These are phyloP conservation scores for Ephydatia muelleri DNA, from an alignment of 37 sponge, comb jelly and placozoan species.

Conservation along the genomic window DNA sequence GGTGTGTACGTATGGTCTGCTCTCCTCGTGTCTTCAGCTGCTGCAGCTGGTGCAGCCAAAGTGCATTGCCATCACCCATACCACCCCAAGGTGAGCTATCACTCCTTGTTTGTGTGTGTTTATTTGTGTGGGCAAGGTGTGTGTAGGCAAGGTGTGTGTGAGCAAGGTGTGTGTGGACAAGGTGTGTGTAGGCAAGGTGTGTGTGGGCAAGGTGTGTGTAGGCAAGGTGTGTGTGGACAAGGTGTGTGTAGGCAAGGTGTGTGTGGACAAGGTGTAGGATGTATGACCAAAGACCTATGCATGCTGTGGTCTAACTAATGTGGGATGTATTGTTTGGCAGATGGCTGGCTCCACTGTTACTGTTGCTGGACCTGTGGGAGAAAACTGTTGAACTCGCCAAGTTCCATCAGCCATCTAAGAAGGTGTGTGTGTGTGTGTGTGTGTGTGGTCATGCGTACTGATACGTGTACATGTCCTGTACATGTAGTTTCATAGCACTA, in stretches of 20 bases:
- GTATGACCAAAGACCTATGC: not conserved
- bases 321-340: conserved; percentile 1
- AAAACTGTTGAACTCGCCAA: conserved; percentile 31
- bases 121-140: not conserved
- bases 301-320: not conserved
- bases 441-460: too few relatives aligned
- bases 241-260: too few relatives aligned
- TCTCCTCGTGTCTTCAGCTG: conserved; percentile 16
- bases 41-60: conserved; percentile 30
- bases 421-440: too few relatives aligned
- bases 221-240: too few relatives aligned
- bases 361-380: conserved; percentile 75
- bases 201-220: too few relatives aligned
- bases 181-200: too few relatives aligned
- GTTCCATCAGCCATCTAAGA: conserved; percentile 7
- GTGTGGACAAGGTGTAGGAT: not conserved
- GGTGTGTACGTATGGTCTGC: conserved; percentile 46
- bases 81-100: conserved; percentile 7
- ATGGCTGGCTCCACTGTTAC: conserved; percentile 72
- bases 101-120: not conserved
- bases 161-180: not conserved
- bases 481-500: too few relatives aligned
- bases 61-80: not conserved
- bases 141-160: not conserved
- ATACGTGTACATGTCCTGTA: too few relatives aligned